Evolutionary conservation across 2,888 invertebrate genomes (phyloP).

Genomic region (Acleris emargana): DNA sequence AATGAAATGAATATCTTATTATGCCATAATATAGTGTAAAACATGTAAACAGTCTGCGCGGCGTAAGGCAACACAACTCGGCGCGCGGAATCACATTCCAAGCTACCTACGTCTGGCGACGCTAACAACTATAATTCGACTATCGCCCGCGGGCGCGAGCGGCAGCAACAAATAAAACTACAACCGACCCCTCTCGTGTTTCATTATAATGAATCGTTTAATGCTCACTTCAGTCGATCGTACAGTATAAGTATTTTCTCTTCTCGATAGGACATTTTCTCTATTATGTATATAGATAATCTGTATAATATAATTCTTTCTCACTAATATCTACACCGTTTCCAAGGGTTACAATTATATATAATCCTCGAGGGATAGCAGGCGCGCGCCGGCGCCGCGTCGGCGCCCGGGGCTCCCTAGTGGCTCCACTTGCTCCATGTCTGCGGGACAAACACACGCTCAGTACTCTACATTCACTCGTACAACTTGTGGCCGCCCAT

Average conservation of each 20-base stretch:
- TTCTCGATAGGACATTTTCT: constrained; percentile 80
- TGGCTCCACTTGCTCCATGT: constrained; percentile 81
- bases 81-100: constrained; percentile 78
- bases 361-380: constrained; percentile 63
- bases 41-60: constrained; percentile 66
- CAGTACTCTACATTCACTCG: neutral
- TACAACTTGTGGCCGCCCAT: neutral
- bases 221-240: constrained; percentile 78
- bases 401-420: constrained; percentile 58
- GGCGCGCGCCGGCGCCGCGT: constrained; percentile 38
- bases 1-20: constrained; percentile 76
- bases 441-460: constrained; percentile 53
- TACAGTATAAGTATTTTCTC: constrained; percentile 74
- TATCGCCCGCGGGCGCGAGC: constrained; percentile 53
- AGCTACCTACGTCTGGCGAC: constrained; percentile 60
- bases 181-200: constrained; percentile 69
- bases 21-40: constrained; percentile 83
- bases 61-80: constrained; percentile 67
- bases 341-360: constrained; percentile 77
- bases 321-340: constrained; percentile 84
- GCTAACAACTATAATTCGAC: constrained; percentile 61
- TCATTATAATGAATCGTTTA: constrained; percentile 71
- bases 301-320: constrained; percentile 82
- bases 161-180: constrained; percentile 69
- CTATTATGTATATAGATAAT: constrained; percentile 83